A percentile compares a stretch with the other conserved stretches of the same genome.
Evolutionary conservation across 2,888 invertebrate genomes (phyloP).

Genomic region (Pandemis heparana): DNA sequence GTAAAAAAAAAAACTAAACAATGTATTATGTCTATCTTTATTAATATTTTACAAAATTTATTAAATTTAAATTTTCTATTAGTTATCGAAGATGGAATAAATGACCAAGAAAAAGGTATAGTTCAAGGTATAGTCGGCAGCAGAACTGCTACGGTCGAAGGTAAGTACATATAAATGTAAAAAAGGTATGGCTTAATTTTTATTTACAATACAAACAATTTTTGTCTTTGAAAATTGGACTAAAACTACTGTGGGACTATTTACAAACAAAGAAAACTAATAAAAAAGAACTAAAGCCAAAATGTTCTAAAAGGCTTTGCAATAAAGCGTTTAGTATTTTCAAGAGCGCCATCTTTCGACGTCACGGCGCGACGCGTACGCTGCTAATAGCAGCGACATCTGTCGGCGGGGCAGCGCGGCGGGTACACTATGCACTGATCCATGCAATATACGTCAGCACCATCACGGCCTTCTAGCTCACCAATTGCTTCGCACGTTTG

Average conservation of each 20-base stretch:
- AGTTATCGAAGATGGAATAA: background rate
- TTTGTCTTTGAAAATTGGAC: background rate
- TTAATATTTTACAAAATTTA: conserved; percentile 22
- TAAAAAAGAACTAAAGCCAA: background rate
- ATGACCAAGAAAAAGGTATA: background rate
- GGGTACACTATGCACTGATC: conserved; percentile 94
- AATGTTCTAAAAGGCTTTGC: background rate
- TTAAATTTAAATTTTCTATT: background rate
- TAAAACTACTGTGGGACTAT: background rate
- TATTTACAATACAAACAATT: no score
- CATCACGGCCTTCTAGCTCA: conserved; percentile 89
- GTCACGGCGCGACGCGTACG: background rate
- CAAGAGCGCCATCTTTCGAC: background rate
- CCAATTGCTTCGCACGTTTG: conserved; percentile 93
- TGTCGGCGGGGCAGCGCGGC: conserved; percentile 89
- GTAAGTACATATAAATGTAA: no score
- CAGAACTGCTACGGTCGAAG: background rate
- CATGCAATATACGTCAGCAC: conserved; percentile 94
- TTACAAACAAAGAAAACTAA: background rate
- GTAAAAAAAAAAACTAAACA: background rate
- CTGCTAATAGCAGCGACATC: conserved; percentile 89
- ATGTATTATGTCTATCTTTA: background rate
- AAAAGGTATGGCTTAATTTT: no score
- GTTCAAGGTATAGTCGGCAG: background rate
- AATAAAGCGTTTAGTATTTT: background rate